These are phyloP conservation scores for Dryobotodes eremita DNA, from an alignment of 2,888 invertebrate genomes.

Conservation along the genomic window DNA sequence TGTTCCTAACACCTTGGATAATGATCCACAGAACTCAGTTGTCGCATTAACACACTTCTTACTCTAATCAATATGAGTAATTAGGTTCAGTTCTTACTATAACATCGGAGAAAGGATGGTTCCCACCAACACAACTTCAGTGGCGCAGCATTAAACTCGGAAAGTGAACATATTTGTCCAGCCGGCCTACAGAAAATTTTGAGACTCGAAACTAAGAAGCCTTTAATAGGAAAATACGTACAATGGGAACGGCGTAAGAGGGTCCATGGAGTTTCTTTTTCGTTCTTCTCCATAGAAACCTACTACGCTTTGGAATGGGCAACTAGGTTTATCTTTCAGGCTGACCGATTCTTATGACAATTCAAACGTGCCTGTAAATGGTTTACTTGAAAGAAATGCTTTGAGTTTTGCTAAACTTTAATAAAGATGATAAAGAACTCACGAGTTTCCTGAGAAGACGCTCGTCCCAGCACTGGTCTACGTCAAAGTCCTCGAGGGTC, in stretches of 20 bases:
- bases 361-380: not conserved
- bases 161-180: not conserved
- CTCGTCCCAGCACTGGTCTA: slow-evolving; percentile 95
- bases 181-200: not conserved
- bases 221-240: not conserved
- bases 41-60: slow-evolving; percentile 3
- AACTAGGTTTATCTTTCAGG: not conserved
- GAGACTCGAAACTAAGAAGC: not conserved
- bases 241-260: not conserved
- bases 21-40: not conserved
- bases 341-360: not conserved
- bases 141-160: not conserved
- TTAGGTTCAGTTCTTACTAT: not conserved
- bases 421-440: slow-evolving; percentile 75
- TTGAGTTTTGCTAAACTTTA: not conserved
- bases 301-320: too few relatives aligned
- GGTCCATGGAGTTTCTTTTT: not conserved
- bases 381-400: not conserved
- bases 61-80: not conserved
- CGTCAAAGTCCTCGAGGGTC: slow-evolving; percentile 88
- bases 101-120: not conserved
- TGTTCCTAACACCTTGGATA: not conserved
- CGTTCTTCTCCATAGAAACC: not conserved
- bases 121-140: not conserved
- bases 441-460: slow-evolving; percentile 93